These are phyloP conservation scores for Circaetus cinerascens DNA, from an alignment of 2,113 vertebrate genomes.

Conservation along the genomic window DNA sequence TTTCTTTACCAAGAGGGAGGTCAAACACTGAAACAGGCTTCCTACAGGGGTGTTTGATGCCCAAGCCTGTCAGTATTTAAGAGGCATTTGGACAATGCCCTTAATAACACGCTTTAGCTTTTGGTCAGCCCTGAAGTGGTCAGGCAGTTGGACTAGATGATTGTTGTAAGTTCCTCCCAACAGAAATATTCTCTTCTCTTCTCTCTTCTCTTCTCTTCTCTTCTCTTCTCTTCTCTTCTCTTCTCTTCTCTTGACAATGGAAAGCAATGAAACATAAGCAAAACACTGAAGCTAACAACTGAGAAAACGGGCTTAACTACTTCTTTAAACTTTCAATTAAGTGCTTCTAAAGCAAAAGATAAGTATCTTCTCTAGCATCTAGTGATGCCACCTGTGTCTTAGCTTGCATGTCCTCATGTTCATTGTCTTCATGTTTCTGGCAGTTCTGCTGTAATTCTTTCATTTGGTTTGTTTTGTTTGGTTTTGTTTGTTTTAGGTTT, in stretches of 20 bases:
- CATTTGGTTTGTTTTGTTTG: neutral
- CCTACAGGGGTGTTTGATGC: neutral
- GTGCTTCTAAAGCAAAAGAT: neutral
- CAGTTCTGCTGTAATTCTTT: neutral
- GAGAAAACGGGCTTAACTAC: neutral
- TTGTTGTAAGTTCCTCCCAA: fast-evolving
- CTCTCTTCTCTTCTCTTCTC: too few species aligned
- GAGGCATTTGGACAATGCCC: neutral
- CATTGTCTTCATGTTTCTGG: neutral
- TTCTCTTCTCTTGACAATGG: neutral
- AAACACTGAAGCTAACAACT: neutral
- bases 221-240: neutral
- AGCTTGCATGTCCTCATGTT: neutral
- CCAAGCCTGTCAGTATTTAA: neutral
- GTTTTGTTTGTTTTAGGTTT: neutral
- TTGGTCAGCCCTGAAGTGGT: neutral
- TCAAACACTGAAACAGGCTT: neutral
- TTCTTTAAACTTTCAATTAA: neutral
- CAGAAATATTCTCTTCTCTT: neutral
- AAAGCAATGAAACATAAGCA: neutral
- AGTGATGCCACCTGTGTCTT: neutral
- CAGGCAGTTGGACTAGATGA: neutral
- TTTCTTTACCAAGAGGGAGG: neutral
- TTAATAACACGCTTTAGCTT: neutral
- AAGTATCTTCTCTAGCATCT: neutral